Base-by-base conservation (phyloP, 1,140 invertebrate genomes). In the Heliconius nattereri region DNA sequence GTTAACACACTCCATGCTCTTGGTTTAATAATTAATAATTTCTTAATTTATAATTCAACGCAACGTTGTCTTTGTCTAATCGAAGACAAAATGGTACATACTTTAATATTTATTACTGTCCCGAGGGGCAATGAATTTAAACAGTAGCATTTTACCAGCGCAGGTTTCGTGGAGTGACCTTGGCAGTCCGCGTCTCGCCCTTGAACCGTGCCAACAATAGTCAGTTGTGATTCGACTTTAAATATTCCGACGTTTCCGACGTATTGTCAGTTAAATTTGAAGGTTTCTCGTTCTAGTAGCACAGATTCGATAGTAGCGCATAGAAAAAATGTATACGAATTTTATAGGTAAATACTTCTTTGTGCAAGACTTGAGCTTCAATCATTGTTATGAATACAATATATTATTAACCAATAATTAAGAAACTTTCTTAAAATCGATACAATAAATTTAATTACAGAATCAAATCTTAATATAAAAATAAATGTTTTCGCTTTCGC, bases 151-250 rank as follows among this genome's bases (percentile, higher is more conserved):
- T 76, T 76, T 66, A 32, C 66, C 20, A 70, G 29, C 40, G n/a
- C 54, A 71, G 77, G 72, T 75, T 78, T 75, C 78, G 32, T 71
- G 32, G 80, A 72, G 81, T 81, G 79, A 84, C 86, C 86, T 86
- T 87, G 86, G 82, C 78, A 81, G 66, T 79, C 81, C 71, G 78
- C 85, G 78, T 73, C 52, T 45, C 60, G 82, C 71, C 82, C 85
- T 85, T 87, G 85, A 87, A 87, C 84, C 77, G 57, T 29, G n/a
- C 73, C 29, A 78, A 78, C 49, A 78, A 78, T 78, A 72, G 60
- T 66, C 60, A 66, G 60, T 66, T 73, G 72, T 73, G 72, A 49
- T 73, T 73, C 32, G 11, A 26, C 35, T 45, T 73, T 73, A 73
- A 66, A 26, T 26, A 66, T 66, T 66, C 23, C 11, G 60, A 26